Evolutionary conservation across 1,140 invertebrate genomes (phyloP), one percentile per base, ranked within the genome.

Genomic region (Hydropsyche tenuis): DNA sequence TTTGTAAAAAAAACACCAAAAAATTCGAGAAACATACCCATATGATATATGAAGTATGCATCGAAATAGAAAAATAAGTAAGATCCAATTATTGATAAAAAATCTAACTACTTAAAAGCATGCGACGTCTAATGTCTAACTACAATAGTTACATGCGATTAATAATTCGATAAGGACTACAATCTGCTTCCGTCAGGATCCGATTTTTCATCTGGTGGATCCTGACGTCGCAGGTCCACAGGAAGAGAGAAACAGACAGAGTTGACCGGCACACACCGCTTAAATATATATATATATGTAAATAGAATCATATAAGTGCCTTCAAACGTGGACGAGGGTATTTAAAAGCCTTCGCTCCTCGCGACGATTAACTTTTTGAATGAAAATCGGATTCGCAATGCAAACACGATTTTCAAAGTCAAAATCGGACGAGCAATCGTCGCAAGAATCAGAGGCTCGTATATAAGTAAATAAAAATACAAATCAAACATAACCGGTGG

Each of bases 211-310:
- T 3, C 23, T 6, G 37, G 6, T 46, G 56, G 68, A 70, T 42
- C 65, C 30, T 56, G 51, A 37, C 48, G 46, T 14, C 5, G 48
- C 20, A 56, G 48, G 18, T 45, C 68, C 68, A 70, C 68, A 70
- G 68, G 68, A 70, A 70, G 68, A 70, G 68, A 70, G 51, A 70
- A 70, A 70, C 68, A 70, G 68, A 70, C 68, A 70, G 68, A 70
- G 51, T 37, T 22, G 68, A 70, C 68, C 68, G 68, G 68, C 68
- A 70, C 68, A 70, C 68, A 70, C 68, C 48, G 68, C 51, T 70
- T 70, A 70, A 43, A 11, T 27, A 25, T 20, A 63, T 5, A n/a
- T 63, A 63, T 3, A 5, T 63, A 25, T 16, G 22, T 16, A 63
- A 43, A 65, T 12, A 70, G 68, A 70, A 70, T 27, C 68, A 70